Conservation (phyloP, 2,797 vertebrate species). For the Gephyroberyx darwinii region DNA sequence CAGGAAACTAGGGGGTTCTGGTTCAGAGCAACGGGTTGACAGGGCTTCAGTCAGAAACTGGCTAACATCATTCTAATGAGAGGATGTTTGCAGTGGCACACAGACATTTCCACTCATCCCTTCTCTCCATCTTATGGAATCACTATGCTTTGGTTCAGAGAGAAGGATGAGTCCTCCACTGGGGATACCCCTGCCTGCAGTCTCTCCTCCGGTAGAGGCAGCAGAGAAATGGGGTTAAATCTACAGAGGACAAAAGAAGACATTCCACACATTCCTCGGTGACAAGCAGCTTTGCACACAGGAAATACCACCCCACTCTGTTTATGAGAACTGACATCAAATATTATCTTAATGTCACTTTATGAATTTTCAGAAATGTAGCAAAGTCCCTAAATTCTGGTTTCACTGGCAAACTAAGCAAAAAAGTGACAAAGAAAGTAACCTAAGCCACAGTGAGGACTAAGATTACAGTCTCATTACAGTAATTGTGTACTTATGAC, state of each 20-base stretch:
- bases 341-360: conserved; percentile 61
- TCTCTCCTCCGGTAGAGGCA: conserved; percentile 48
- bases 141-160: conserved; percentile 43
- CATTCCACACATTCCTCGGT: conserved; percentile 82
- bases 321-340: conserved; percentile 62
- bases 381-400: neutral
- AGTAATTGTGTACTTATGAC: conserved; percentile 1
- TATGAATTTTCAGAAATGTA: conserved; percentile 15
- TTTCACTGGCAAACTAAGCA: neutral
- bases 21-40: conserved; percentile 49
- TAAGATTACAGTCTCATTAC: neutral
- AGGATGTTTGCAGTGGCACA: conserved; percentile 35
- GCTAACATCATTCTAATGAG: conserved; percentile 66
- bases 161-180: conserved; percentile 35
- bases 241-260: conserved; percentile 73
- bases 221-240: conserved; percentile 68
- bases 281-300: conserved; percentile 76
- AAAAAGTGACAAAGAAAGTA: neutral
- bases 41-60: conserved; percentile 57
- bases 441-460: neutral
- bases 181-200: conserved; percentile 34
- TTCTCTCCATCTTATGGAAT: conserved; percentile 34
- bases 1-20: conserved; percentile 36
- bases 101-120: conserved; percentile 26
- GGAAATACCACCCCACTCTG: conserved; percentile 75